Percentiles rank a stretch among this genome's conserved stretches.
Evolutionary conservation across 2,113 vertebrate species (phyloP).

Genomic region (Psophia crepitans): DNA sequence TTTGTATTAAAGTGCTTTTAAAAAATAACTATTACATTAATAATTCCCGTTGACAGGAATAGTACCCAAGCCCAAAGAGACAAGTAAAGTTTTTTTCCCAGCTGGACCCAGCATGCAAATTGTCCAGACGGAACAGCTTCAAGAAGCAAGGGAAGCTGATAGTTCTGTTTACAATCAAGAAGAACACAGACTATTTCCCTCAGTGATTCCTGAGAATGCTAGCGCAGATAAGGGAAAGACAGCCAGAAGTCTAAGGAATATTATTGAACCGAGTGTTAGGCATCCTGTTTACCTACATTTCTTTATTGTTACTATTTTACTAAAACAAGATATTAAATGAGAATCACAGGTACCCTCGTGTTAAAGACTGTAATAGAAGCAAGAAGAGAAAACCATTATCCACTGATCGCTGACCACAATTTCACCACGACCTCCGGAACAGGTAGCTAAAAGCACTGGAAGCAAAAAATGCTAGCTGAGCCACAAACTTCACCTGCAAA

Average conservation of each 20-base stretch:
- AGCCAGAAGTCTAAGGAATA: background rate
- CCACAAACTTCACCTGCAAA: background rate
- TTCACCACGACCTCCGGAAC: background rate
- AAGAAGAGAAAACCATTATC: background rate
- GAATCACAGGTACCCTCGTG: rapidly evolving
- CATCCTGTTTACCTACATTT: background rate
- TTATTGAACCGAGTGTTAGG: background rate
- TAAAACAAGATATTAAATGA: background rate
- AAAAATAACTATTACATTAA: background rate
- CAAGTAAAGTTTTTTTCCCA: background rate
- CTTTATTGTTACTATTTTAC: background rate
- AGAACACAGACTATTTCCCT: background rate
- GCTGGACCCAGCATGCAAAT: background rate
- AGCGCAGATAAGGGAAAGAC: background rate
- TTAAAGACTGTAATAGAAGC: background rate
- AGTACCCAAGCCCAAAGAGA: background rate
- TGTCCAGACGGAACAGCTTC: background rate
- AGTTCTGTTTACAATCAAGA: background rate
- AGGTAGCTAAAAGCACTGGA: background rate
- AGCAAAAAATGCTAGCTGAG: background rate
- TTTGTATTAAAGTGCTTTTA: background rate
- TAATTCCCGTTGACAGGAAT: background rate
- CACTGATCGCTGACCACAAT: background rate
- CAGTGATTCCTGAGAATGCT: background rate
- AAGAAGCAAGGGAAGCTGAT: background rate